Percentiles rank a stretch among this genome's conserved stretches.
Conservation (phyloP, 2,888 invertebrate species). For the Dromius quadrimaculatus region DNA sequence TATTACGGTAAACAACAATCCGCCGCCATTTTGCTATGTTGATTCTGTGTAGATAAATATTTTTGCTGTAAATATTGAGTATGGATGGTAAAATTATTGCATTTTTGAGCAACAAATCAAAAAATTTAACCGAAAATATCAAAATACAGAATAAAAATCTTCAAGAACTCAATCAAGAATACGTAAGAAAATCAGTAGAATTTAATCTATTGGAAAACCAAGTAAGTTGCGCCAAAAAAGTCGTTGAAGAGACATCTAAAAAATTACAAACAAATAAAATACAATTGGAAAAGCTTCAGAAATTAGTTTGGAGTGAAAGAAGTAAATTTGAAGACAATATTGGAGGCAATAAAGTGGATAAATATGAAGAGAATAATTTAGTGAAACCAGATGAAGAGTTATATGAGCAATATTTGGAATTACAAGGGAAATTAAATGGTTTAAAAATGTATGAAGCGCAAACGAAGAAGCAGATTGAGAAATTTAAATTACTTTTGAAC, state of each 20-base stretch:
- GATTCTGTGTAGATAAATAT: no score
- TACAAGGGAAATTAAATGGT: slow-evolving; percentile 26
- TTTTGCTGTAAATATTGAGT: no score
- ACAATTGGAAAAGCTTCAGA: slow-evolving; percentile 14
- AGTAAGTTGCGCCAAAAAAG: slow-evolving; percentile 1
- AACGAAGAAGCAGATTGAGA: slow-evolving; percentile 4
- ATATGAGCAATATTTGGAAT: not conserved
- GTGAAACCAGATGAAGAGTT: not conserved
- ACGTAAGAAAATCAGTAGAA: not conserved
- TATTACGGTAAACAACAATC: no score
- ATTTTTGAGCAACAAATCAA: slow-evolving; percentile 19
- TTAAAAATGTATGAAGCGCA: slow-evolving; percentile 14
- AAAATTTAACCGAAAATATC: slow-evolving; percentile 1
- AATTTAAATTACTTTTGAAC: slow-evolving; percentile 33
- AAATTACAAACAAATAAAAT: not conserved
- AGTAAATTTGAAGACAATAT: slow-evolving; percentile 26
- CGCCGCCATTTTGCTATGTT: no score
- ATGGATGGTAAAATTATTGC: no score
- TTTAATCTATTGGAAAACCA: slow-evolving; percentile 8
- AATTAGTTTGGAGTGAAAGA: slow-evolving; percentile 26
- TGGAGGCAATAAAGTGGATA: not conserved
- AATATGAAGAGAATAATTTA: not conserved
- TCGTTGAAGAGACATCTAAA: slow-evolving; percentile 2
- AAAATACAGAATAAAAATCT: slow-evolving; percentile 12
- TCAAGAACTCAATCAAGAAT: not conserved